Base-by-base conservation (phyloP, 2,113 vertebrate species). In the Entomyzon cyanotis region DNA sequence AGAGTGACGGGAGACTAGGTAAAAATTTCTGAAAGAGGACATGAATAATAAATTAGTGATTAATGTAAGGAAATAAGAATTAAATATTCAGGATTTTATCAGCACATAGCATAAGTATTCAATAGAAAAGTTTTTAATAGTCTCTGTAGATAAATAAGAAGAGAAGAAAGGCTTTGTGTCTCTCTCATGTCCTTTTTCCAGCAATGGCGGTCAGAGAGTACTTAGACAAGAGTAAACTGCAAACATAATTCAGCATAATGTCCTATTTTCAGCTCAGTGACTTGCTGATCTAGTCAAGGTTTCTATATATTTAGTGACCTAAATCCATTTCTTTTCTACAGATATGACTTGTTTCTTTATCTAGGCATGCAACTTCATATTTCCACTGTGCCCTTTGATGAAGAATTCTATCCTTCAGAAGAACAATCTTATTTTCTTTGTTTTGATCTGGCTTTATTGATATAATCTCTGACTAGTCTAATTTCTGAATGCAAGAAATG, bases 1-100 rank as follows among this genome's bases (percentile, higher is more conserved):
- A 86, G 46, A 92, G 53, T 10, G 9, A 31, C 58, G 87, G 49
- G 70, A 92, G n/a, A 80, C 22, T 44, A 71, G 69, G 47, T 58
- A 78, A 94, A 87, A 92, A 68, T 35, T 89, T 82, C 64, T 71
- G 68, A 64, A 90, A 86, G 64, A 50, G 4, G 56, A 80, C 20
- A 74, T 92, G 88, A 86, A 97, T 93, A 90, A 78, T 71, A 92
- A 90, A 91, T 79, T 7, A 94, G 31, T 90, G 65, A 95, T 88
- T 84, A 95, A 79, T 7, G 0, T 87, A 75, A 71, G 42, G 56
- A 90, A 89, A 69, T 81, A 86, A 69, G 71, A 93, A 89, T 56
- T 7, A 81, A 31, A 75, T 74, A 58, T 46, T 73, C 42, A 79
- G 65, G 47, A 82, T 86, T 87, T 69, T 82, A 92, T 56, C 44